These are phyloP conservation scores for Botrylloides violaceus DNA, from an alignment of 23 tunicate genomes.

Conservation along the genomic window DNA sequence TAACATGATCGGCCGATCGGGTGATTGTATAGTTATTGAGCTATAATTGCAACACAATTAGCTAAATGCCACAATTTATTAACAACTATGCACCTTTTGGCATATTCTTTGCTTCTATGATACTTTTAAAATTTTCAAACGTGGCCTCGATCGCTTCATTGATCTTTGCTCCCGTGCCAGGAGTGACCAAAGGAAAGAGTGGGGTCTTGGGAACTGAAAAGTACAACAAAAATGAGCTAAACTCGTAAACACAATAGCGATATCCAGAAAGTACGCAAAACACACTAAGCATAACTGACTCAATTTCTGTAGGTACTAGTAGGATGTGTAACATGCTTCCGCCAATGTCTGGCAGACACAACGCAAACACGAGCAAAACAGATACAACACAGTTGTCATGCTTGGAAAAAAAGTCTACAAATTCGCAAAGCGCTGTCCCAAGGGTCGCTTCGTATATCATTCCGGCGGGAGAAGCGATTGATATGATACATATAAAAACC, in stretches of 20 bases:
- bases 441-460: background rate
- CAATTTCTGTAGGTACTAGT: background rate
- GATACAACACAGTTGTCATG: no score
- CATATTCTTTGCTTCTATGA: conserved; percentile 64
- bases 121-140: conserved; percentile 39
- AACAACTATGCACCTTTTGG: conserved; percentile 64
- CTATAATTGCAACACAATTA: no score
- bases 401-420: no score
- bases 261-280: background rate
- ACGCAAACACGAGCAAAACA: background rate
- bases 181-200: conserved; percentile 69
- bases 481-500: no score
- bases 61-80: no score
- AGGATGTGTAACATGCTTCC: background rate
- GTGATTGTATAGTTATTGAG: no score
- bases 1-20: no score
- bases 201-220: conserved; percentile 73
- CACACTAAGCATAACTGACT: background rate
- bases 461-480: background rate
- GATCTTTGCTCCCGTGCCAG: conserved; percentile 92
- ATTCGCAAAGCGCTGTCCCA: background rate
- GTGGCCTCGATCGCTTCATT: conserved; percentile 76
- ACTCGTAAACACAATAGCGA: no score
- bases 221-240: background rate
- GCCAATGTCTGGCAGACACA: background rate